These are phyloP conservation scores for Oreochromis aureus DNA, from an alignment of 2,113 vertebrate species.

Conservation along the genomic window DNA sequence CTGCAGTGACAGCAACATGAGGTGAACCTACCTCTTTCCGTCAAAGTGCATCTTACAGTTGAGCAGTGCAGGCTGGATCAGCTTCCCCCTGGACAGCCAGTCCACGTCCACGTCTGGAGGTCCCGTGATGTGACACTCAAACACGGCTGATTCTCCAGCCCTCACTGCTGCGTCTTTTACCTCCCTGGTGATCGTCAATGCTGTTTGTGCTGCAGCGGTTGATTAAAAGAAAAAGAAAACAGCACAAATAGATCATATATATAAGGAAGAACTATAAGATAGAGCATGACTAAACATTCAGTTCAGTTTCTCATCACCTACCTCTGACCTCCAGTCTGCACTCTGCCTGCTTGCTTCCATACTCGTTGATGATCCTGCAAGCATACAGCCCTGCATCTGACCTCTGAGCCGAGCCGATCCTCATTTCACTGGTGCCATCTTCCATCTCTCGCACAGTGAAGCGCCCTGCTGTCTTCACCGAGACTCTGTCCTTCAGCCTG, in stretches of 20 bases:
- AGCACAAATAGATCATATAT: not conserved
- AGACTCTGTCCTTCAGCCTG: slow-evolving; percentile 84
- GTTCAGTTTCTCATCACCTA: slow-evolving; percentile 43
- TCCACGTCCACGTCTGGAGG: slow-evolving; percentile 89
- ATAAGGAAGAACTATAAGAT: not conserved
- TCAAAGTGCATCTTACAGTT: slow-evolving; percentile 99
- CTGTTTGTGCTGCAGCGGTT: slow-evolving; percentile 71
- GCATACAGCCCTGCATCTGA: slow-evolving; percentile 81
- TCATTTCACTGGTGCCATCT: slow-evolving; percentile 70
- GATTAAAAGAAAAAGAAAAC: not conserved
- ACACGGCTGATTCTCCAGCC: slow-evolving; percentile 88
- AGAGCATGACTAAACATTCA: not conserved
- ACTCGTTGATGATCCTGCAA: slow-evolving; percentile 84
- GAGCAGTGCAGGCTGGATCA: slow-evolving; percentile 92
- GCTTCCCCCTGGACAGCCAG: slow-evolving; percentile 88
- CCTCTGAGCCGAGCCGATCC: slow-evolving; percentile 76
- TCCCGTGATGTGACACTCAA: slow-evolving; percentile 85
- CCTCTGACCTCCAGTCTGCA: slow-evolving; percentile 85
- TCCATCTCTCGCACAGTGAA: slow-evolving; percentile 68
- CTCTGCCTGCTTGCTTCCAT: slow-evolving; percentile 81
- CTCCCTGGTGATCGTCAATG: slow-evolving; percentile 77
- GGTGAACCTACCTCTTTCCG: slow-evolving; percentile 71
- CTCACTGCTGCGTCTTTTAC: slow-evolving; percentile 80
- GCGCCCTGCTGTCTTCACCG: slow-evolving; percentile 75
- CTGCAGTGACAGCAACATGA: not conserved